A percentile compares a stretch with the other conserved stretches of the same genome.
Evolutionary conservation across 1,140 invertebrate species (phyloP).

Genomic region (Ectropis grisescens): DNA sequence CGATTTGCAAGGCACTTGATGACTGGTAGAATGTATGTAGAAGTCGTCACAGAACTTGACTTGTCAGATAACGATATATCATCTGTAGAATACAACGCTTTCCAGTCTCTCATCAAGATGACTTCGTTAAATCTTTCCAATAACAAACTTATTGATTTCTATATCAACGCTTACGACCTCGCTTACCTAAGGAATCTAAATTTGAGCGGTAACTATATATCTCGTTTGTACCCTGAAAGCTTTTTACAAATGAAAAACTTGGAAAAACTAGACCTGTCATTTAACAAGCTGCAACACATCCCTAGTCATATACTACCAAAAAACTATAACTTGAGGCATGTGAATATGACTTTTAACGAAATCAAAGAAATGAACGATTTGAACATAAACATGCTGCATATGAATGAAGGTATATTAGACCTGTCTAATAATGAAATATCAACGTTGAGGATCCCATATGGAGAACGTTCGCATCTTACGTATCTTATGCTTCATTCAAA

Average conservation of each 20-base stretch:
- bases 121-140: constrained; percentile 36
- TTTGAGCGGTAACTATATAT: constrained; percentile 41
- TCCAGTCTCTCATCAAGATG: constrained; percentile 30
- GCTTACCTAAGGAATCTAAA: constrained; percentile 37
- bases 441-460: constrained; percentile 25
- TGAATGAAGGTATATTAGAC: constrained; percentile 38
- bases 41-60: constrained; percentile 36
- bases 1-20: constrained; percentile 15
- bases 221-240: constrained; percentile 29
- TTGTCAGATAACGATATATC: constrained; percentile 40
- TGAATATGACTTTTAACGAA: constrained; percentile 43
- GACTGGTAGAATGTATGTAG: constrained; percentile 9
- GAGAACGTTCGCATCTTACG: constrained; percentile 30
- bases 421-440: constrained; percentile 43
- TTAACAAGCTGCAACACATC: constrained; percentile 37
- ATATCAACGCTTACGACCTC: constrained; percentile 34
- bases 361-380: constrained; percentile 28
- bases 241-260: constrained; percentile 41
- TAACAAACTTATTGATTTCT: constrained; percentile 37
- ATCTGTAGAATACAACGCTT: constrained; percentile 40
- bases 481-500: constrained; percentile 36
- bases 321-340: constrained; percentile 26
- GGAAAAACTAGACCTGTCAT: constrained; percentile 46
- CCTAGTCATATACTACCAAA: constrained; percentile 32
- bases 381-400: constrained; percentile 36